These are phyloP conservation scores for Tragelaphus imberbis DNA, from an alignment of 2,113 vertebrate genomes.

Conservation along the genomic window DNA sequence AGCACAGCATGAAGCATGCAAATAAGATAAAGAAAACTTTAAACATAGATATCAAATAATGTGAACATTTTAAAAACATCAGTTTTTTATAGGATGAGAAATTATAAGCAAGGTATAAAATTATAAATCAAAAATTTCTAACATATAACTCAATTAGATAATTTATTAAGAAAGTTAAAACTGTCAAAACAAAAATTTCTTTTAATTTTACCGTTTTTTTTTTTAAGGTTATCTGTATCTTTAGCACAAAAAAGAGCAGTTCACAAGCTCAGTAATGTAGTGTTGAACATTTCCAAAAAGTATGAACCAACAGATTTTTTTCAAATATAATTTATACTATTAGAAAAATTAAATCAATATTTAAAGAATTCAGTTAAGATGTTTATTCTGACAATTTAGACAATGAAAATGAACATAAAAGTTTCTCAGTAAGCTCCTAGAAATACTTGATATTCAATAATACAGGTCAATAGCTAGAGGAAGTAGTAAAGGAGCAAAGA, in stretches of 20 bases:
- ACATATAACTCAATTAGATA: not conserved
- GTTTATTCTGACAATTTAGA: not conserved
- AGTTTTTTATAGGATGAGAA: not conserved
- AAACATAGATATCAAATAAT: not conserved
- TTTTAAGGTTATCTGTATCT: not conserved
- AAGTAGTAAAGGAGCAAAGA: not conserved
- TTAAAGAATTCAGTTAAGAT: not conserved
- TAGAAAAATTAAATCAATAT: not conserved
- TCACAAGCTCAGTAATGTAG: not conserved
- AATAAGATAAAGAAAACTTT: not conserved
- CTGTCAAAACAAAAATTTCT: not conserved
- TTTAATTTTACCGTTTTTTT: not conserved
- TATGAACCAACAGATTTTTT: not conserved
- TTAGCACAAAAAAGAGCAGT: not conserved
- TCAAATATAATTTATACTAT: not conserved
- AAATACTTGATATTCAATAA: not conserved
- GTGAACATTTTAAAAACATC: not conserved
- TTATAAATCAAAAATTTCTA: not conserved
- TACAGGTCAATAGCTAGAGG: not conserved
- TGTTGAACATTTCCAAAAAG: not conserved
- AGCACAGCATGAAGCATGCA: not conserved
- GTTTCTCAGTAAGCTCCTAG: not conserved
- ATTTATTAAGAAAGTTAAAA: not conserved
- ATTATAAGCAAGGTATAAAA: not conserved
- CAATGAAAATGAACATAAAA: not conserved